Conservation (phyloP, 2,113 vertebrate genomes). For the Coturnix japonica region DNA sequence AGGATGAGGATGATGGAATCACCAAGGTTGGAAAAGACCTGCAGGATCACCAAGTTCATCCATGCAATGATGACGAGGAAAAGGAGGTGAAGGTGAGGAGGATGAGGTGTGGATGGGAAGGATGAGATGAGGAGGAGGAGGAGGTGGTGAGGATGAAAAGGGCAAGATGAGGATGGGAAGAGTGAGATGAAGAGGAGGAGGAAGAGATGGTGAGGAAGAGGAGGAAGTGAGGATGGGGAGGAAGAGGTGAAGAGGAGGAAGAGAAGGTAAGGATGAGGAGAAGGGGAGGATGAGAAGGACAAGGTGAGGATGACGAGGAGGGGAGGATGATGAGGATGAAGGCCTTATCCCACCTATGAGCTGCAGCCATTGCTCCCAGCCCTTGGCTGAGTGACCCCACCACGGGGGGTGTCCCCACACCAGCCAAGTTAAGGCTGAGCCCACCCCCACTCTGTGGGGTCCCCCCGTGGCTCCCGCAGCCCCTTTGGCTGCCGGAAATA, state of each 20-base stretch:
- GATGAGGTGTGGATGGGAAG: background rate
- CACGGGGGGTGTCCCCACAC: background rate
- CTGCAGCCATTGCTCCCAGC: background rate
- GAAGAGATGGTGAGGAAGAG: background rate
- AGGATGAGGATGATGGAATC: background rate
- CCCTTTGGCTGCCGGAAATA: background rate
- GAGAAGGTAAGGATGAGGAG: too few relatives aligned
- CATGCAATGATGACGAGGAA: background rate
- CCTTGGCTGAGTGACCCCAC: background rate
- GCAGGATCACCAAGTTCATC: too few relatives aligned
- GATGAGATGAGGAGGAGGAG: too few relatives aligned
- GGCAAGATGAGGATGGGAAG: too few relatives aligned
- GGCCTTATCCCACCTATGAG: background rate
- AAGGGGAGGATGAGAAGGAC: background rate
- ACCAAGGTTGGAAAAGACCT: too few relatives aligned
- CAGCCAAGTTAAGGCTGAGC: background rate
- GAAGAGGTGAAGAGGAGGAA: too few relatives aligned
- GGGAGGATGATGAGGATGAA: background rate
- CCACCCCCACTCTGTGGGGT: background rate
- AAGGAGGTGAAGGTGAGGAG: background rate
- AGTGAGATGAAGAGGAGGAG: background rate
- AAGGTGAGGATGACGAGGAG: background rate
- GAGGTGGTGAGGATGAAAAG: too few relatives aligned
- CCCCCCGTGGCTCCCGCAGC: accelerated
- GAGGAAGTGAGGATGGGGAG: too few relatives aligned